A percentile compares a stretch with the other conserved stretches of the same genome.
These are phyloP conservation scores for Biston betularia DNA, from an alignment of 2,888 invertebrate genomes.

Conservation along the genomic window DNA sequence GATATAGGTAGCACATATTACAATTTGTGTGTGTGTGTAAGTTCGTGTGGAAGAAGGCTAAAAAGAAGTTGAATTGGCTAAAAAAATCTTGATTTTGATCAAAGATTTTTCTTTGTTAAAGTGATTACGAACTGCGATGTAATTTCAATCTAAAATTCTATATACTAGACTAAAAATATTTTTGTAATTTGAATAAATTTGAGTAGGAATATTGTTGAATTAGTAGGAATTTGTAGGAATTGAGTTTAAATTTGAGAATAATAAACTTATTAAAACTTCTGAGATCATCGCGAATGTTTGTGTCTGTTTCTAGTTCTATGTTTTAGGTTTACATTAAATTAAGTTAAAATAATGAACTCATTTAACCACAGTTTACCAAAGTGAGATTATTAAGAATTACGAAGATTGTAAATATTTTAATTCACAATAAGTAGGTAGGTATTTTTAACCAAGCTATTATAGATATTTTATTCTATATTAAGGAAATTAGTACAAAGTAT, in stretches of 20 bases:
- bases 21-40: neutral
- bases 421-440: slow-evolving; percentile 13
- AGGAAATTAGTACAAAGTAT: slow-evolving; percentile 80
- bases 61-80: too few relatives aligned
- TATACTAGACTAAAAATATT: neutral
- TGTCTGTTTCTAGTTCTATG: slow-evolving; percentile 3
- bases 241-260: too few relatives aligned
- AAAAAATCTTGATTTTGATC: too few relatives aligned
- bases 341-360: slow-evolving; percentile 57
- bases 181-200: neutral
- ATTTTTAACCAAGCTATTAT: slow-evolving; percentile 42
- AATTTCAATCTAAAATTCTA: neutral
- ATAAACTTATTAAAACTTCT: neutral
- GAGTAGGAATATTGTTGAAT: too few relatives aligned
- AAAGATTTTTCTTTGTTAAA: too few relatives aligned
- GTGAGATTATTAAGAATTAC: slow-evolving; percentile 84
- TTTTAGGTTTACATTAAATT: slow-evolving; percentile 42
- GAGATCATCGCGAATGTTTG: slow-evolving; percentile 21
- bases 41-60: neutral
- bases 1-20: neutral
- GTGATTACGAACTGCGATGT: neutral
- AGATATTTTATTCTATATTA: slow-evolving; percentile 47
- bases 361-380: slow-evolving; percentile 87
- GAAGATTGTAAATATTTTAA: slow-evolving; percentile 64
- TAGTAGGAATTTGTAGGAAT: too few relatives aligned